phyloP scores from a whole-genome alignment of 2,888 invertebrate genomes.

The Caenorhabditis macrosperma region DNA sequence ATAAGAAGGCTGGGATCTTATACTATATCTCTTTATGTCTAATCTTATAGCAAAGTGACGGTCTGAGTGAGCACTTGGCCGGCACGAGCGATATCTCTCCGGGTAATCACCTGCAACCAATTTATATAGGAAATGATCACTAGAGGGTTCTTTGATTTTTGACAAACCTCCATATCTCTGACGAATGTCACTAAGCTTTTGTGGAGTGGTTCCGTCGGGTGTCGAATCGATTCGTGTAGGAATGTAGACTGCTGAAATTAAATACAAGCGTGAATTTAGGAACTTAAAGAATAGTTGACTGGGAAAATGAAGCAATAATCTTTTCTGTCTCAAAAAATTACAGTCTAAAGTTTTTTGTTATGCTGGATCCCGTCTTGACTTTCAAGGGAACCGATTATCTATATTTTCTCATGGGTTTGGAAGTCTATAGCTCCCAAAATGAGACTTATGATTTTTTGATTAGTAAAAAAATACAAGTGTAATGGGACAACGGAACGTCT shows the following conservation, averaged over 20 bases:
- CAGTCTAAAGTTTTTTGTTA: no score
- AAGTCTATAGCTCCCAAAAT: no score
- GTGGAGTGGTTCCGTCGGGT: neutral
- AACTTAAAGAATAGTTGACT: no score
- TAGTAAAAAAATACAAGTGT: no score
- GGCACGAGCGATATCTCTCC: neutral
- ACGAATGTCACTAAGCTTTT: neutral
- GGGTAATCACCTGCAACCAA: conserved; percentile 3
- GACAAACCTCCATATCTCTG: conserved; percentile 7
- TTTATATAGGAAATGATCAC: neutral
- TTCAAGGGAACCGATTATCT: no score
- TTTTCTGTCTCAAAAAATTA: no score
- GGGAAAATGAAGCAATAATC: no score
- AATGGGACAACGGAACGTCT: no score
- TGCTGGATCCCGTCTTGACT: no score
- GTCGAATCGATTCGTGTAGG: neutral
- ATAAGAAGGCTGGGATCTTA: neutral
- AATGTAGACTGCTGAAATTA: neutral
- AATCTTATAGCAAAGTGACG: neutral
- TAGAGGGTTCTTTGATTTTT: neutral
- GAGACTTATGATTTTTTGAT: no score
- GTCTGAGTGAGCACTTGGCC: conserved; percentile 8
- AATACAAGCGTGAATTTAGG: neutral
- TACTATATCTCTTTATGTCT: conserved; percentile 2
- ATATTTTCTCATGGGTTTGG: no score